Conservation (phyloP, 2,113 vertebrate genomes). For the Glaucidium brasilianum region DNA sequence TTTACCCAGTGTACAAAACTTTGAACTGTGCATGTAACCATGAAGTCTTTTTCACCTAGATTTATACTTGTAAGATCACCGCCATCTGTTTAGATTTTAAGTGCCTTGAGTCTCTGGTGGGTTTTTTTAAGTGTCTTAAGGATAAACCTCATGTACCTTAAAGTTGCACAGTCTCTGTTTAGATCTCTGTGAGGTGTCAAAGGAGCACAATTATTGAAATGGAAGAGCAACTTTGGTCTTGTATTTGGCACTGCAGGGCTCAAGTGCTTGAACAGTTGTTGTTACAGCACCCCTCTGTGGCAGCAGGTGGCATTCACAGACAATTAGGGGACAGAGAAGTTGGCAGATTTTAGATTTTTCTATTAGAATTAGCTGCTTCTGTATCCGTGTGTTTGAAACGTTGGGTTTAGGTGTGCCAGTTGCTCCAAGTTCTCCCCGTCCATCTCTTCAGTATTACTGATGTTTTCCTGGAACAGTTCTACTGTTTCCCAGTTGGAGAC, state of each 20-base stretch:
- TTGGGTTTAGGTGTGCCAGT: background rate
- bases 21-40: rapidly evolving
- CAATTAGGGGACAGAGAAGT: rapidly evolving
- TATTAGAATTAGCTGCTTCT: background rate
- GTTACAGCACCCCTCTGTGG: constrained; percentile 21
- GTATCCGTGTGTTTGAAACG: background rate
- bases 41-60: background rate
- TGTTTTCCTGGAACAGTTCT: background rate
- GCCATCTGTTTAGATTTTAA: background rate
- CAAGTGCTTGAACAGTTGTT: background rate
- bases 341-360: background rate
- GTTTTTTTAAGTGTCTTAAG: background rate
- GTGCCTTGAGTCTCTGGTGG: background rate
- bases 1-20: background rate
- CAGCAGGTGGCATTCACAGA: background rate
- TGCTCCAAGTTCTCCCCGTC: background rate
- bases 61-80: background rate
- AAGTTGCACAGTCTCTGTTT: background rate
- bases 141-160: background rate
- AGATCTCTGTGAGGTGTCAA: background rate
- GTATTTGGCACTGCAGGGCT: background rate
- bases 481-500: background rate
- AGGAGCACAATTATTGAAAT: background rate
- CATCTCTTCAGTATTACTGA: background rate
- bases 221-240: background rate